These are phyloP conservation scores for Temnothorax rugatulus DNA, from an alignment of 2,888 invertebrate species.

Conservation along the genomic window DNA sequence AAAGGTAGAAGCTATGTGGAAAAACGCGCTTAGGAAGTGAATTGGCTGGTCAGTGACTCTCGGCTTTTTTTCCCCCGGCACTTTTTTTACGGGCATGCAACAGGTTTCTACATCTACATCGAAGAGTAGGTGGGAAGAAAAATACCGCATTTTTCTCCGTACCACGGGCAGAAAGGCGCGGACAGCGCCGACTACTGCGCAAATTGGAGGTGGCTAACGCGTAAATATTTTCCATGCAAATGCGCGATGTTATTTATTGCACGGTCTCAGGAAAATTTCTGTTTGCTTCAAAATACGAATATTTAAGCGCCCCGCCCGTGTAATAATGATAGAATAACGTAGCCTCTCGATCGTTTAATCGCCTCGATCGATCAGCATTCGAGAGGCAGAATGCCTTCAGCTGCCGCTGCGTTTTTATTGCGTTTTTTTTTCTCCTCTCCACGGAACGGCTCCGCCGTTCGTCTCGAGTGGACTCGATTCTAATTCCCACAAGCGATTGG, in stretches of 20 bases:
- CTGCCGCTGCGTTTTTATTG: conserved; percentile 69
- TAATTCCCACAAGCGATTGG: conserved; percentile 82
- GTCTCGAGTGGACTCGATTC: conserved; percentile 68
- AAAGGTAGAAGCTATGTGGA: conserved; percentile 48
- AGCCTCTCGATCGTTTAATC: conserved; percentile 59
- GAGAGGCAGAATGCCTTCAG: conserved; percentile 52
- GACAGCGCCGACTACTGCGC: conserved; percentile 31
- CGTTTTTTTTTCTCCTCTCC: conserved; percentile 55
- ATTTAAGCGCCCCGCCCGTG: conserved; percentile 28
- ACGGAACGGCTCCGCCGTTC: conserved; percentile 34
- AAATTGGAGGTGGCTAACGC: conserved; percentile 33
- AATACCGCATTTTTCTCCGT: conserved; percentile 55
- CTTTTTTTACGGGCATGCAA: conserved; percentile 68
- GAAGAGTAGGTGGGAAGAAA: conserved; percentile 67
- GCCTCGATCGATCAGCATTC: conserved; percentile 49
- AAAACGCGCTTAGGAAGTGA: conserved; percentile 61
- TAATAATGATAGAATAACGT: conserved; percentile 52
- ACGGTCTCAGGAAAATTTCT: conserved; percentile 13
- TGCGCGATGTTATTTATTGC: conserved; percentile 26
- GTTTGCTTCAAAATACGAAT: conserved; percentile 35
- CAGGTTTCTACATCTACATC: conserved; percentile 72
- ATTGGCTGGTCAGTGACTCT: conserved; percentile 53
- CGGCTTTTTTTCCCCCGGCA: conserved; percentile 21
- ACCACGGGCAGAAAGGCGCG: background rate
- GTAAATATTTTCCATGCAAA: conserved; percentile 25